Percentiles rank a stretch among this genome's conserved stretches.
Conservation (phyloP, 2,888 invertebrate genomes). For the Drosophila tripunctata region DNA sequence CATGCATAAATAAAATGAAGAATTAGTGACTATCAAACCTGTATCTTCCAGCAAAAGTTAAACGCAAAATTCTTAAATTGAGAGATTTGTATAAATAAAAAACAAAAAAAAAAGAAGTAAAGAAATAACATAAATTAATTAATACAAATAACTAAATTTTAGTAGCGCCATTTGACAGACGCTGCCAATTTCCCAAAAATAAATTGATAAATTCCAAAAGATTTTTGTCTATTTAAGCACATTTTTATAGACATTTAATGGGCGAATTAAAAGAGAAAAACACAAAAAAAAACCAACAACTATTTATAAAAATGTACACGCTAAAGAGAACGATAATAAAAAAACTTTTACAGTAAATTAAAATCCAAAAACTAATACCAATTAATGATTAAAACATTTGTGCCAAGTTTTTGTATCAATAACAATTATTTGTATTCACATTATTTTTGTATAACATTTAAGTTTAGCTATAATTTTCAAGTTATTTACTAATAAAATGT, state of each 20-base stretch:
- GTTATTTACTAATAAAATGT: neutral
- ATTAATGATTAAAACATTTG: constrained; percentile 23
- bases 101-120: constrained; percentile 29
- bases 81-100: constrained; percentile 63
- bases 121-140: constrained; percentile 36
- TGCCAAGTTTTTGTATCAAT: constrained; percentile 40
- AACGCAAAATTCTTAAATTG: constrained; percentile 61
- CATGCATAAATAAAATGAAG: constrained; percentile 70
- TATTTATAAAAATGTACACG: constrained; percentile 78
- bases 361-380: constrained; percentile 45
- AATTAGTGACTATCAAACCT: constrained; percentile 85
- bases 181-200: constrained; percentile 33
- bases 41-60: constrained; percentile 83
- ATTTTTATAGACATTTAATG: constrained; percentile 76
- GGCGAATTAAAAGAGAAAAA: constrained; percentile 33
- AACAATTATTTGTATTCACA: constrained; percentile 1
- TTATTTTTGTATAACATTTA: neutral
- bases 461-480: constrained; percentile 2
- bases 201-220: constrained; percentile 65
- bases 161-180: constrained; percentile 46
- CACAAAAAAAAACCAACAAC: constrained; percentile 51
- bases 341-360: constrained; percentile 61
- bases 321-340: constrained; percentile 71
- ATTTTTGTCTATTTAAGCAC: constrained; percentile 80
- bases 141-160: constrained; percentile 40